phyloP scores from a whole-genome alignment of 2,113 vertebrate species.

The Platycercus adscitus region DNA sequence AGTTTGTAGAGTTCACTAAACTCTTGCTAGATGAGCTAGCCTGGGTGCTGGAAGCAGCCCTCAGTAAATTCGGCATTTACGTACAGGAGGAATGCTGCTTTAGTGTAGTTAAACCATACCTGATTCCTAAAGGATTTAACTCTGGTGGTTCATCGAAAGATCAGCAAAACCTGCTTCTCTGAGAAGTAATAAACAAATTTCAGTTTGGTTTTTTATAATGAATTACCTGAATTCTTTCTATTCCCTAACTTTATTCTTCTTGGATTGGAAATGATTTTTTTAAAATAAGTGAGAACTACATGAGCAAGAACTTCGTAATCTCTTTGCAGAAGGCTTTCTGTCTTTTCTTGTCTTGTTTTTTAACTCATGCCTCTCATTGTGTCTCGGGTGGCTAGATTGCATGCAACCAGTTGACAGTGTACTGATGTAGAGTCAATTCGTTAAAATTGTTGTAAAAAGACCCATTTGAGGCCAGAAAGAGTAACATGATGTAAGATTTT shows the following conservation, averaged over 20 bases:
- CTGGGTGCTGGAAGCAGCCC: constrained; percentile 4
- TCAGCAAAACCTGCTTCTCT: background rate
- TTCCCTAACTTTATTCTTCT: background rate
- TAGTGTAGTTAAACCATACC: background rate
- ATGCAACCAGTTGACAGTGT: background rate
- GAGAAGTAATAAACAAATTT: background rate
- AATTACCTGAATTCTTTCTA: background rate
- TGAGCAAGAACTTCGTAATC: background rate
- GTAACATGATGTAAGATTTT: background rate
- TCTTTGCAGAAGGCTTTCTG: background rate
- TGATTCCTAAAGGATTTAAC: background rate
- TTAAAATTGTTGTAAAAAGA: background rate
- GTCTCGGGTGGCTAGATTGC: background rate
- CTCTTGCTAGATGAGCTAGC: background rate
- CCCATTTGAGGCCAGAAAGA: background rate
- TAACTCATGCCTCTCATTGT: background rate
- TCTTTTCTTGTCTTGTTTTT: background rate
- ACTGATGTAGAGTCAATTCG: background rate
- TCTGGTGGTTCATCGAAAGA: background rate
- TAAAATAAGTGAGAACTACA: background rate
- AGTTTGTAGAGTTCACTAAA: background rate
- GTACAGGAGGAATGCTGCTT: background rate
- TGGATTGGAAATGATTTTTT: background rate
- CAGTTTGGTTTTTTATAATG: background rate
- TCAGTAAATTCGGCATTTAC: background rate